These are phyloP conservation scores for Nyctalus aviator DNA, from an alignment of 2,797 vertebrate species.

Conservation along the genomic window DNA sequence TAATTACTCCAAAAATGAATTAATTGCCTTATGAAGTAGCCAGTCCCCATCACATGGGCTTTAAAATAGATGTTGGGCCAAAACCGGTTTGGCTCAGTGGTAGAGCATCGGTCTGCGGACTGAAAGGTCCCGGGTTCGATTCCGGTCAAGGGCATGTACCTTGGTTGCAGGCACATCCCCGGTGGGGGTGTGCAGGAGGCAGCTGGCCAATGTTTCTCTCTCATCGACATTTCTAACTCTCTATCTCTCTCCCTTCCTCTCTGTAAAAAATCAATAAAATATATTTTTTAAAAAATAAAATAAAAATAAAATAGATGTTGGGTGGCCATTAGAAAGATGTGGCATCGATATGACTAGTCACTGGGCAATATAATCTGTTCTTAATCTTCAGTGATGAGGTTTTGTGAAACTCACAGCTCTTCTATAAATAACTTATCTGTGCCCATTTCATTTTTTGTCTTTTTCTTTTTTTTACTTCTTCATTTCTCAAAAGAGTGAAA, in stretches of 20 bases:
- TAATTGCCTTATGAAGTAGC: background rate
- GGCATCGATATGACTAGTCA: background rate
- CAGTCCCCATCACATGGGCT: background rate
- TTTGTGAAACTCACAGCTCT: background rate
- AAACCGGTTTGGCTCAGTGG: too few species aligned
- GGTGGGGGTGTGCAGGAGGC: too few species aligned
- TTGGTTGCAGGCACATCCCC: too few species aligned
- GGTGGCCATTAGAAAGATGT: background rate
- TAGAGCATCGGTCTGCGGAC: too few species aligned
- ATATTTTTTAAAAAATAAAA: too few species aligned
- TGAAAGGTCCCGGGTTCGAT: too few species aligned
- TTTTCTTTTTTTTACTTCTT: background rate
- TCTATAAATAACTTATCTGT: background rate
- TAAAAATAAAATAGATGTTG: background rate
- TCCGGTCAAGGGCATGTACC: too few species aligned
- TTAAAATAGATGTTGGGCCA: background rate
- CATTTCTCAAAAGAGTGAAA: slow-evolving; percentile 20
- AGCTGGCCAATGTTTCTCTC: too few species aligned
- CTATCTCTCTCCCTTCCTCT: too few species aligned
- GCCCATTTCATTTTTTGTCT: background rate
- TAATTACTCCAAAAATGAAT: background rate
- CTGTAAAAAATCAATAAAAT: too few species aligned
- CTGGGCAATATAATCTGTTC: background rate
- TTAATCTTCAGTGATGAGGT: background rate
- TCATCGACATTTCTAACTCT: too few species aligned